A percentile compares a stretch with the other conserved stretches of the same genome.
Evolutionary conservation across 2,888 invertebrate species (phyloP).

Genomic region (Agrilus biguttatus): DNA sequence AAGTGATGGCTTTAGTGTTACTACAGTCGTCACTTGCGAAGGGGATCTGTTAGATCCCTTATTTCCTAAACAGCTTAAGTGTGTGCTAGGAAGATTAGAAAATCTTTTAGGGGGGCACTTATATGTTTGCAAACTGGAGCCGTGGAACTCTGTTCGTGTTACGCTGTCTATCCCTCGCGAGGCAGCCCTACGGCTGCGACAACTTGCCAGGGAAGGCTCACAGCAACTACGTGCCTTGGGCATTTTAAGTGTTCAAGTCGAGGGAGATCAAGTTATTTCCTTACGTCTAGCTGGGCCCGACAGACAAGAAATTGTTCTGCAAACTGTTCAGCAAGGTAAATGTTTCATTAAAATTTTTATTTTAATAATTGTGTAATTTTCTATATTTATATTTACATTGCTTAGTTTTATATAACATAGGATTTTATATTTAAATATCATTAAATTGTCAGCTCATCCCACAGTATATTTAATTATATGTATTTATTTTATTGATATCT

Average conservation of each 20-base stretch:
- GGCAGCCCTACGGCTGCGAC: slow-evolving; percentile 81
- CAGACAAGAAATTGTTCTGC: slow-evolving; percentile 54
- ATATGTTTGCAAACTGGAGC: slow-evolving; percentile 72
- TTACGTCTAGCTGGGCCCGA: slow-evolving; percentile 51
- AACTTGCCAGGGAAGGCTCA: slow-evolving; percentile 83
- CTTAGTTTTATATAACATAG: not conserved
- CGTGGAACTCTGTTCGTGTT: slow-evolving; percentile 96
- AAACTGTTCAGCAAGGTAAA: slow-evolving; percentile 35
- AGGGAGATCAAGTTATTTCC: slow-evolving; percentile 70
- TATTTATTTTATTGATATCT: too few species aligned
- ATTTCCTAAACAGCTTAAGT: slow-evolving; percentile 67
- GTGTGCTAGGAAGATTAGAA: slow-evolving; percentile 64
- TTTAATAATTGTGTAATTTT: not conserved
- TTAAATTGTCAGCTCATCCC: too few species aligned
- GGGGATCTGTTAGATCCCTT: slow-evolving; percentile 80
- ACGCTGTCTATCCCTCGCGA: slow-evolving; percentile 95
- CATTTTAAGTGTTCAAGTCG: slow-evolving; percentile 89
- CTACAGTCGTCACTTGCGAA: slow-evolving; percentile 81
- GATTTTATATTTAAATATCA: not conserved
- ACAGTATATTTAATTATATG: too few species aligned
- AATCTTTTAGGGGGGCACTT: slow-evolving; percentile 48
- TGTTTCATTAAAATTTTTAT: not conserved
- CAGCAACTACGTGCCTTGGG: slow-evolving; percentile 80
- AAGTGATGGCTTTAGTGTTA: slow-evolving; percentile 67
- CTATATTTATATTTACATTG: not conserved